Evolutionary conservation across 2,888 invertebrate species (phyloP).

Genomic region (Sycophila texana): DNA sequence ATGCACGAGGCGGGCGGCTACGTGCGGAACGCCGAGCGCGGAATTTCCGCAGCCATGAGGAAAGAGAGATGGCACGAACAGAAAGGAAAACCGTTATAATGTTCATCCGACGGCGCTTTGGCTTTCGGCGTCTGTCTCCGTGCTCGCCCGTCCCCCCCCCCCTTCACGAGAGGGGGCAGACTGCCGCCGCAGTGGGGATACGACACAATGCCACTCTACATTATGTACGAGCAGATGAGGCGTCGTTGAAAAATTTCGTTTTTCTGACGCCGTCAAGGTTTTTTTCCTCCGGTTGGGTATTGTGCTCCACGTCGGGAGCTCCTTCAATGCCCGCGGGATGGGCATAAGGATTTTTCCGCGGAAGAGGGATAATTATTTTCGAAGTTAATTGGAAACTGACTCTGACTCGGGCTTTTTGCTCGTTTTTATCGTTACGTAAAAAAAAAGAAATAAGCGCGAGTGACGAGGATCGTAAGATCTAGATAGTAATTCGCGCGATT

Average conservation of each 20-base stretch:
- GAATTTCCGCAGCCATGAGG: constrained; percentile 17
- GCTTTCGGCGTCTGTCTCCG: constrained; percentile 44
- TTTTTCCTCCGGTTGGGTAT: background rate
- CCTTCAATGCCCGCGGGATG: too few relatives aligned
- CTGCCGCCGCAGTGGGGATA: background rate
- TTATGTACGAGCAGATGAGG: constrained; percentile 43
- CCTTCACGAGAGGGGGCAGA: constrained; percentile 9
- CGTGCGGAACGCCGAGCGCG: background rate
- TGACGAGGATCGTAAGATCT: too few relatives aligned
- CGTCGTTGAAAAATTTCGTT: constrained; percentile 31
- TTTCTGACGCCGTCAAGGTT: background rate
- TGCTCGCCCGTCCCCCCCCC: too few relatives aligned
- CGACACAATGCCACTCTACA: constrained; percentile 28
- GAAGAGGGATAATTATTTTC: too few relatives aligned
- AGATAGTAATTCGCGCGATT: too few relatives aligned
- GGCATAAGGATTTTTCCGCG: too few relatives aligned
- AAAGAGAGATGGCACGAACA: background rate
- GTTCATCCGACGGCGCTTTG: constrained; percentile 43
- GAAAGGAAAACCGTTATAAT: constrained; percentile 45
- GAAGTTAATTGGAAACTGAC: too few relatives aligned
- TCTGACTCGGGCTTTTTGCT: too few relatives aligned
- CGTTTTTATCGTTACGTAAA: too few relatives aligned
- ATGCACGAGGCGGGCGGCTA: background rate
- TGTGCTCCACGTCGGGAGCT: too few relatives aligned
- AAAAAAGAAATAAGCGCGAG: too few relatives aligned